Conservation (phyloP, 2,888 invertebrate genomes). For the Meliscaeva auricollis region DNA sequence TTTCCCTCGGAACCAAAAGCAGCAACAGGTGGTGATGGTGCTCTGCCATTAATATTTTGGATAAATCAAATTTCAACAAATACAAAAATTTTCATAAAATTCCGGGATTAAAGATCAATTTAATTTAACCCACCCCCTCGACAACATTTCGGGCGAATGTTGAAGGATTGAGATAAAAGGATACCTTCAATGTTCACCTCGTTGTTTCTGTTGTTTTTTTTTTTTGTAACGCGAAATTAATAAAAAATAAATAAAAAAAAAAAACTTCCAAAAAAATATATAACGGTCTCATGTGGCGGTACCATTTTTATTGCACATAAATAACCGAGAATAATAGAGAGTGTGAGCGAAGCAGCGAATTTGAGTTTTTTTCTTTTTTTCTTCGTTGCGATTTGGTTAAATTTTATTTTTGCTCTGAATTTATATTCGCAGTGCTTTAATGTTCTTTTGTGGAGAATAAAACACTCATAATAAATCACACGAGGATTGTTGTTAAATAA, state of each 20-base stretch:
- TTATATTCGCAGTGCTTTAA: constrained; percentile 49
- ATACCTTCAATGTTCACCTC: not conserved
- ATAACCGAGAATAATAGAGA: constrained; percentile 67
- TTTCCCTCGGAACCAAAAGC: constrained; percentile 48
- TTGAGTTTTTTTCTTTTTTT: constrained; percentile 34
- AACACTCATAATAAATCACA: constrained; percentile 36
- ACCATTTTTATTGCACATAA: constrained; percentile 70
- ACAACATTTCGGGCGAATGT: too few relatives aligned
- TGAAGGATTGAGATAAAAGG: constrained; percentile 11
- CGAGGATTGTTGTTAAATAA: constrained; percentile 60
- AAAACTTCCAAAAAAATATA: not conserved
- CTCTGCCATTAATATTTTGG: constrained; percentile 42
- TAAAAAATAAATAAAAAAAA: not conserved
- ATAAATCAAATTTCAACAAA: constrained; percentile 51
- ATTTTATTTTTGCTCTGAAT: not conserved
- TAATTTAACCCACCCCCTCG: too few relatives aligned
- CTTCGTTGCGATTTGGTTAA: not conserved
- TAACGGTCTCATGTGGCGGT: constrained; percentile 65
- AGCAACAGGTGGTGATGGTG: constrained; percentile 61
- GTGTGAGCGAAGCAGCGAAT: constrained; percentile 8
- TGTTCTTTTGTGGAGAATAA: constrained; percentile 43
- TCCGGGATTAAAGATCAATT: constrained; percentile 44
- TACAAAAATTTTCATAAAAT: constrained; percentile 46
- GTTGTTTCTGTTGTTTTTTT: constrained; percentile 14
- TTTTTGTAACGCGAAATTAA: constrained; percentile 30